A percentile compares a stretch with the other conserved stretches of the same genome.
Conservation (phyloP, 2,888 invertebrate species). For the Mythimna albipuncta region DNA sequence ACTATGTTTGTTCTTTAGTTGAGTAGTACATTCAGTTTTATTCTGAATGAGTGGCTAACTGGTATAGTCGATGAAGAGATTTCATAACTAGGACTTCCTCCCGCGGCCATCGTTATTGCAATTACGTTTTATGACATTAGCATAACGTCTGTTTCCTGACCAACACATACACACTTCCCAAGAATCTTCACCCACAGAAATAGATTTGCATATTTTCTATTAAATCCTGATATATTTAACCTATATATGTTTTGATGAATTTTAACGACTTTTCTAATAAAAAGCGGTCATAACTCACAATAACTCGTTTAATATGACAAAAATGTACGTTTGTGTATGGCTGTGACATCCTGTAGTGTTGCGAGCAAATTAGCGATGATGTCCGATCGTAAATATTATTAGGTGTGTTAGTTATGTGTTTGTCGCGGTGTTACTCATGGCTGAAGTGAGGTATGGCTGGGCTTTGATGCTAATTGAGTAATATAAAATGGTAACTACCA, state of each 20-base stretch:
- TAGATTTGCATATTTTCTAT: conserved; percentile 35
- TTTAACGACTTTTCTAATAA: conserved; percentile 59
- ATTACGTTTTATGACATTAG: neutral
- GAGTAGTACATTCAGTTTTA: neutral
- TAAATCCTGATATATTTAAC: conserved; percentile 55
- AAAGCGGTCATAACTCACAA: conserved; percentile 56
- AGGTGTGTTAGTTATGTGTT: conserved; percentile 38
- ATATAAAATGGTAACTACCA: neutral
- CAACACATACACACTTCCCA: conserved; percentile 13
- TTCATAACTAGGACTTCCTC: neutral
- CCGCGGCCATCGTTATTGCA: neutral
- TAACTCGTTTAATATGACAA: conserved; percentile 60
- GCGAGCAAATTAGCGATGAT: conserved; percentile 58
- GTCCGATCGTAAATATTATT: conserved; percentile 49
- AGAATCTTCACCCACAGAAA: conserved; percentile 24
- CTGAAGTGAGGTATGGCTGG: neutral
- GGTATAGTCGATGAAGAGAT: neutral
- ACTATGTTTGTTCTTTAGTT: neutral
- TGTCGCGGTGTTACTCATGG: conserved; percentile 1
- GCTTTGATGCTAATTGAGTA: conserved; percentile 4
- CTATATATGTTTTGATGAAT: conserved; percentile 54
- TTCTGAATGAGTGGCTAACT: neutral
- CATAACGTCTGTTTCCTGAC: conserved; percentile 16
- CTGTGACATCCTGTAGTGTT: conserved; percentile 58
- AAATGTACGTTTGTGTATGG: conserved; percentile 41